Base-by-base conservation (phyloP, 1,140 invertebrate genomes). In the Drosophila varians region DNA sequence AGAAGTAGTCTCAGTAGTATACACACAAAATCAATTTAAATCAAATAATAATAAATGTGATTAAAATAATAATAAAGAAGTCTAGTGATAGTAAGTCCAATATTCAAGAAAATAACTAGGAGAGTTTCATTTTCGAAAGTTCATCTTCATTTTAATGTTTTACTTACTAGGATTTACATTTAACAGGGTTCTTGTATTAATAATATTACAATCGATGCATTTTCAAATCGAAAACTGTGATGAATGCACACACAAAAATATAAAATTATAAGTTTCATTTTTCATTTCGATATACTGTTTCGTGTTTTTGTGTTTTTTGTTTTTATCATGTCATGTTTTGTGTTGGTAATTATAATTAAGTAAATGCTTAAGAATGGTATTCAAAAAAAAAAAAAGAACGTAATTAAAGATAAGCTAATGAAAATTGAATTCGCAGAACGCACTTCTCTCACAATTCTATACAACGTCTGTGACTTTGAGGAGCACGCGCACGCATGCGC, bases 171-270 rank as follows among this genome's bases (percentile, higher is more conserved):
- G 34, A 34, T 66, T 66, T 66, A 66, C 46, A 66, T 66, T 65
- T 66, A 65, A 66, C 62, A 66, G 25, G 21, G 46, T 34, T 43
- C 26, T 23, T 11, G 26, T 34, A 61, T 79, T 79, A 53, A 82
- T 56, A 77, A 61, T 66, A 70, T 78, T 83, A 75, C 65, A 78
- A 62, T 74, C 5, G 18, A 40, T 40, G 36, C 36, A 40, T 40
- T 40, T 40, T 14, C 12, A 18, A 40, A 40, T 36, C n/a, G 34
- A 40, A 16, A 61, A 61, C 58, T 78, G 53, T 79, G 64, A 78
- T 74, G 60, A 74, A 75, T 74, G 62, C 68, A 83, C 80, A 84
- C 75, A 78, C 80, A 84, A 84, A 86, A 76, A 86, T 86, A 86
- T 86, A 83, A 84, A 79, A 78, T 57, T 52, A 74, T 38, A 57